Base-by-base conservation (phyloP, 2,888 invertebrate species). In the Fabriciana adippe region DNA sequence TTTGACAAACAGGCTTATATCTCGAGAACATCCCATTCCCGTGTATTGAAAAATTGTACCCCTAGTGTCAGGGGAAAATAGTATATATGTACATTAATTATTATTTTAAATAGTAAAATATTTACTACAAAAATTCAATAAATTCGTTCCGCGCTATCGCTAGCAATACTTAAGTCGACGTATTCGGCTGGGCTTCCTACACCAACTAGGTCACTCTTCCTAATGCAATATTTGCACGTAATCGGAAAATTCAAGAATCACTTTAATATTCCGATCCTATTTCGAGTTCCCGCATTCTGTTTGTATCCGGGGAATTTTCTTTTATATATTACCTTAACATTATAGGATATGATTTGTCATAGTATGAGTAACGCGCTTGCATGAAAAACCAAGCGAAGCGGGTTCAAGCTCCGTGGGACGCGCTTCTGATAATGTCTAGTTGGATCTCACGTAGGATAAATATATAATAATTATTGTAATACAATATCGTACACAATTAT, bases 191-290 rank as follows among this genome's bases (percentile, higher is more conserved):
- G 41, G 35, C 51, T 21, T 50, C 14, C 11, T 41, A 35, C 8
- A 51, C 35, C 53, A 61, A 53, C 35, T 53, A 61, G 51, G 61
- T 61, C 61, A 61, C 61, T 61, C 51, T 16, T 31, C 35, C 56
- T 51, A 56, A 64, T 56, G 64, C 66, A 56, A 66, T 66, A 64
- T 69, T 70, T 66, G 64, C 53, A 64, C 56, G 64, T 56, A 64
- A 67, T 70, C 57, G 55, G 54, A 60, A 62, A 62, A 62, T 64
- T 54, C 64, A 54, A 69, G 57, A 48, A 18, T 67, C 56, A 55
- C 57, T 67, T 64, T 65, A 70, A 70, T 65, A 67, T 67, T 61
- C 67, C 50, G 62, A 64, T 67, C 41, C 48, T 53, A 64, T 67
- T 67, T 21, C 64, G 47, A 41, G 64, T 55, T 61, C 50, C 47